Evolutionary conservation across 2,113 vertebrate species (phyloP).

Genomic region (Amphilophus citrinellus): DNA sequence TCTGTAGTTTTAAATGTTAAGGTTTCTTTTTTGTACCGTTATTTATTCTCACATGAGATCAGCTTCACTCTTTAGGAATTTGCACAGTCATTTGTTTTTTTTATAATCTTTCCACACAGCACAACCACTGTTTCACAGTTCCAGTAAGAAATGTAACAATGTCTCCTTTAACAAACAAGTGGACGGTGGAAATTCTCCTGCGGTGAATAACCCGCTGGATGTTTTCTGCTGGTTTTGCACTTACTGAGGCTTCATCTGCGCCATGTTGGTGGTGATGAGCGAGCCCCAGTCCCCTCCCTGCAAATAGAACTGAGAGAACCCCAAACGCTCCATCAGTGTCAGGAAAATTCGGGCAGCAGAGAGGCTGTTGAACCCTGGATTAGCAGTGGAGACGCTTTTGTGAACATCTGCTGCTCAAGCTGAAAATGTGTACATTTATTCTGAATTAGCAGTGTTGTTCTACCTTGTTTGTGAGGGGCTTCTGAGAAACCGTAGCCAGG

Average conservation of each 20-base stretch:
- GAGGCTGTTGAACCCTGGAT: slow-evolving; percentile 81
- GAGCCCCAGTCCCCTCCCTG: slow-evolving; percentile 92
- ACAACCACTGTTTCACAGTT: slow-evolving; percentile 30
- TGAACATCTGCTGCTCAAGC: not conserved
- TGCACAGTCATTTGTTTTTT: slow-evolving; percentile 14
- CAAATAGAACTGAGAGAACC: slow-evolving; percentile 88
- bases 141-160: slow-evolving; percentile 25
- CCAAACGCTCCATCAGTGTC: slow-evolving; percentile 89
- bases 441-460: not conserved
- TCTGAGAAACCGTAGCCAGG: slow-evolving; percentile 92
- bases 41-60: not conserved
- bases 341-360: slow-evolving; percentile 87
- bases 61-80: slow-evolving; percentile 18
- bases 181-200: slow-evolving; percentile 8
- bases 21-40: not conserved
- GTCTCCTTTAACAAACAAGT: slow-evolving; percentile 14
- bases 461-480: slow-evolving; percentile 84
- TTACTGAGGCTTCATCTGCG: slow-evolving; percentile 91
- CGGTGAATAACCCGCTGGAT: not conserved
- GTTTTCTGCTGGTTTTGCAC: slow-evolving; percentile 45
- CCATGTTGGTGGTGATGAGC: slow-evolving; percentile 84
- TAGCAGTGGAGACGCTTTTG: not conserved
- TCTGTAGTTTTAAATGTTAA: not conserved
- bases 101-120: not conserved
- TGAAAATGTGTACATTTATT: not conserved